These are phyloP conservation scores for Xestia ashworthii DNA, from an alignment of 2,888 invertebrate species.

Conservation along the genomic window DNA sequence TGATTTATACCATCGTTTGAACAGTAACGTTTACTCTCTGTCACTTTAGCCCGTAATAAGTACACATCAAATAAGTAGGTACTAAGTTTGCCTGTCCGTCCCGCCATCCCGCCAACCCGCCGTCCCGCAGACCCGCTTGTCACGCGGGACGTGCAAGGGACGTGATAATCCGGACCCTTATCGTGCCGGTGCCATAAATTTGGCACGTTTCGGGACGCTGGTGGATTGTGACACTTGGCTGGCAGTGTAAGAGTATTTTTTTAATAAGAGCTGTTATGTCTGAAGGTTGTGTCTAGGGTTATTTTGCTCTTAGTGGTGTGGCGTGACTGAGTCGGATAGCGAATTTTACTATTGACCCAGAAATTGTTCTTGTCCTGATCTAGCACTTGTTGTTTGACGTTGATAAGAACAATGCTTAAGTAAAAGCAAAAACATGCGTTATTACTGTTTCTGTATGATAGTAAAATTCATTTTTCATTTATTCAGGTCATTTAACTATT, in stretches of 20 bases:
- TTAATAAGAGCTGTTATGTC: conserved; percentile 32
- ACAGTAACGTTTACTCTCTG: conserved; percentile 53
- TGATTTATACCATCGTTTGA: conserved; percentile 52
- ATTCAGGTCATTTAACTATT: too few relatives aligned
- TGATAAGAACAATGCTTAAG: too few relatives aligned
- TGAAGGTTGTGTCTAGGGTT: conserved; percentile 3
- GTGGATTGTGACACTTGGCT: conserved; percentile 52
- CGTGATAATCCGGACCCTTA: conserved; percentile 76
- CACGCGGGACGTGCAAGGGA: conserved; percentile 55
- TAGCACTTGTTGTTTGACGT: background rate
- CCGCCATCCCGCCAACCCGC: conserved; percentile 13
- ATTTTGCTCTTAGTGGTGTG: background rate
- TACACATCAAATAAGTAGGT: conserved; percentile 63
- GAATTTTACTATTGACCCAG: background rate
- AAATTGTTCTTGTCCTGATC: background rate
- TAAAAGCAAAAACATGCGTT: background rate
- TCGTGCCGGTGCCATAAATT: conserved; percentile 72
- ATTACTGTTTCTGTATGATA: background rate
- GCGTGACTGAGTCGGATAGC: background rate
- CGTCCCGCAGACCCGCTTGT: conserved; percentile 46
- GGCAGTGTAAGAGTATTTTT: conserved; percentile 39
- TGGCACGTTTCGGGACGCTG: conserved; percentile 55
- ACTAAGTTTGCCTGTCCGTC: conserved; percentile 52
- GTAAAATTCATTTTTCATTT: background rate
- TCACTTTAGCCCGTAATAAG: conserved; percentile 60